Conservation (phyloP, 2,888 invertebrate species). For the Chalcis sispes region DNA sequence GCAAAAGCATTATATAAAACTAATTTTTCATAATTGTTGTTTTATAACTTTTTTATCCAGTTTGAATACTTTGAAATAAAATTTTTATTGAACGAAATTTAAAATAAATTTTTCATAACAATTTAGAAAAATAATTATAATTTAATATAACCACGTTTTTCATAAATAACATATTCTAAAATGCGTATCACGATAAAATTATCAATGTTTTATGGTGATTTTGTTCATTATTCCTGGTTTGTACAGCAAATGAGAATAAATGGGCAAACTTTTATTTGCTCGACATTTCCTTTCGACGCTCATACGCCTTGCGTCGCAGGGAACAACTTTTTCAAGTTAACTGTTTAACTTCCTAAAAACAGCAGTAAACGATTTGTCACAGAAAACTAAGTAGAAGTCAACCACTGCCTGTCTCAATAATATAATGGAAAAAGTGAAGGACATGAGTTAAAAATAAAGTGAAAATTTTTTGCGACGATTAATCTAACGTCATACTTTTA, state of each 20-base stretch:
- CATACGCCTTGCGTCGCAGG: constrained; percentile 48
- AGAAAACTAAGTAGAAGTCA: constrained; percentile 33
- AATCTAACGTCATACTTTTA: constrained; percentile 12
- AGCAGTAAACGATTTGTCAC: constrained; percentile 32
- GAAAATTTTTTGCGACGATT: constrained; percentile 4
- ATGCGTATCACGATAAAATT: background rate
- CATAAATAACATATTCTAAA: constrained; percentile 22
- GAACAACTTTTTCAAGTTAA: constrained; percentile 52
- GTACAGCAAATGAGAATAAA: constrained; percentile 32
- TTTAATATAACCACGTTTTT: constrained; percentile 6
- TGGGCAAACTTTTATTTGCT: constrained; percentile 42
- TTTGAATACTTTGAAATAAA: background rate
- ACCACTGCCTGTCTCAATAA: constrained; percentile 51
- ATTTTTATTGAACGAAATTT: background rate
- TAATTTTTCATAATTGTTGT: constrained; percentile 15
- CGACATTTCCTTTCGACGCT: constrained; percentile 45
- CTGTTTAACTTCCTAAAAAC: constrained; percentile 46
- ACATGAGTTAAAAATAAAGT: constrained; percentile 8
- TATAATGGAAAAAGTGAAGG: constrained; percentile 10
- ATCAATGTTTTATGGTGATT: constrained; percentile 24
- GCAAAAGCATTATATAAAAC: constrained; percentile 42
- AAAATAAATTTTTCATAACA: constrained; percentile 13
- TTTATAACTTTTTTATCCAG: constrained; percentile 2
- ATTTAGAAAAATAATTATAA: background rate
- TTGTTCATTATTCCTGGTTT: constrained; percentile 37